phyloP scores from a whole-genome alignment of 2,113 vertebrate species.

The Rhynchomys soricoides region DNA sequence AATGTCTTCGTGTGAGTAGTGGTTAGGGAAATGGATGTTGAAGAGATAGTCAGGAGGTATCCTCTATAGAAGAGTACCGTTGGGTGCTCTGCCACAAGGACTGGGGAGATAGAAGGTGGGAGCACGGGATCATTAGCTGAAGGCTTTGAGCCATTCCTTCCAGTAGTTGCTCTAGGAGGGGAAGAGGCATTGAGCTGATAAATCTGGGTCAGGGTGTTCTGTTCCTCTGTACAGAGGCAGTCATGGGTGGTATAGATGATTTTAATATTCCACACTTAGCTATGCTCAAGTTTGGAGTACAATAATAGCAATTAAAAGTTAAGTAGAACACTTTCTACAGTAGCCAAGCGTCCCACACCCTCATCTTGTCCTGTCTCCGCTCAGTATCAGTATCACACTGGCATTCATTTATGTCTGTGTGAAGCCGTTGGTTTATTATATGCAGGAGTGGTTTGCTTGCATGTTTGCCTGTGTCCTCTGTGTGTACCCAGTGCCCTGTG shows the following conservation, averaged over 20 bases:
- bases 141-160: neutral
- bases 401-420: neutral
- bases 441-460: neutral
- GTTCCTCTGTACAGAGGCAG: neutral
- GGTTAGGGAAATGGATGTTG: neutral
- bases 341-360: neutral
- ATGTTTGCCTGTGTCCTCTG: neutral
- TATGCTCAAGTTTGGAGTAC: neutral
- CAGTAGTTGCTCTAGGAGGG: neutral
- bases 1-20: neutral
- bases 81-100: neutral
- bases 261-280: neutral
- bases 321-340: neutral
- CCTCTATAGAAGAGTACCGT: neutral
- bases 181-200: neutral
- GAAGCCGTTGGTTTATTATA: neutral
- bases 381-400: neutral
- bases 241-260: neutral
- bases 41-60: neutral
- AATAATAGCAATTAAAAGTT: neutral
- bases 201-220: neutral
- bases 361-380: neutral
- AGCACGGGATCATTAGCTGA: neutral
- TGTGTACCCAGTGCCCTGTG: neutral
- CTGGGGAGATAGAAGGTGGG: neutral